Conservation (phyloP, 2,888 invertebrate species). For the Agrochola litura region DNA sequence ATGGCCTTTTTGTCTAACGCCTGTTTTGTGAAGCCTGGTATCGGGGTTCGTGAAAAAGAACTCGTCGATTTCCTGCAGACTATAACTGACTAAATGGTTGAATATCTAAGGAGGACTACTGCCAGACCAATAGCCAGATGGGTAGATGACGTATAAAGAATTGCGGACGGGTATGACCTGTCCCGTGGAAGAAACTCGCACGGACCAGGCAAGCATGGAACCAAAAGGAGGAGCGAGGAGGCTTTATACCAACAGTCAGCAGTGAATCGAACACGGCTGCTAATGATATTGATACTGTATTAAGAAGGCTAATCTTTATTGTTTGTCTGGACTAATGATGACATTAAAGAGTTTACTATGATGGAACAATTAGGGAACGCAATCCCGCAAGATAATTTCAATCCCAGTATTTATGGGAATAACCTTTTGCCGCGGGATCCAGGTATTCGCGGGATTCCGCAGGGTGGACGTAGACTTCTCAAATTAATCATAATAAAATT, state of each 20-base stretch:
- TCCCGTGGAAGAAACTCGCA: neutral
- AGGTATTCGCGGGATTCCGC: too few species aligned
- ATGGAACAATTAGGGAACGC: too few species aligned
- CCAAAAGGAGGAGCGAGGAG: too few species aligned
- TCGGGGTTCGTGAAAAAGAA: neutral
- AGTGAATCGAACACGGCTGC: neutral
- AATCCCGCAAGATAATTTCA: too few species aligned
- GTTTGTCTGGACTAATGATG: too few species aligned
- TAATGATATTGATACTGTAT: neutral
- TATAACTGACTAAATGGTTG: neutral
- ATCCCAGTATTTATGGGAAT: too few species aligned
- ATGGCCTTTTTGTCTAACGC: constrained; percentile 6
- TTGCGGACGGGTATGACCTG: neutral
- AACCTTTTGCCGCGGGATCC: too few species aligned
- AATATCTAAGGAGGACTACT: too few species aligned
- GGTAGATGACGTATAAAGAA: neutral
- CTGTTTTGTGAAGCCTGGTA: neutral
- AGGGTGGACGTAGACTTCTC: too few species aligned
- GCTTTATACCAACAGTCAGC: too few species aligned
- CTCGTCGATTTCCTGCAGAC: neutral
- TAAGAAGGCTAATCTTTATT: neutral
- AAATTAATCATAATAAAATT: neutral
- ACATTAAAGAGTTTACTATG: neutral
- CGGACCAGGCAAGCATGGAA: neutral
- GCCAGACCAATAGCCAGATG: neutral